Evolutionary conservation across 1,140 invertebrate species (phyloP).

Genomic region (Magallana angulata): DNA sequence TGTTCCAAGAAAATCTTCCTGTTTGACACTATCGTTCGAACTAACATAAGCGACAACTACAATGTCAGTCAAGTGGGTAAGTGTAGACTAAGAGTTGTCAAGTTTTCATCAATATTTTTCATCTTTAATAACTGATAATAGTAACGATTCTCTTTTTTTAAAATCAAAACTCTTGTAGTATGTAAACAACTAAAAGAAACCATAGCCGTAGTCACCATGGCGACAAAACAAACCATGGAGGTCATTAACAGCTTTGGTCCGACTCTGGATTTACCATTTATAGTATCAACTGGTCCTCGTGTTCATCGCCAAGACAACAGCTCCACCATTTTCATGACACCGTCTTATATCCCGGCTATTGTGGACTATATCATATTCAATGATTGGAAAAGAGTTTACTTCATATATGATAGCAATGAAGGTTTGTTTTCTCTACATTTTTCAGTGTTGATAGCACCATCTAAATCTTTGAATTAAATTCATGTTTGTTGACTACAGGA

Average conservation of each 20-base stretch:
- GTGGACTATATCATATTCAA: slow-evolving; percentile 56
- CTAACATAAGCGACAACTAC: not conserved
- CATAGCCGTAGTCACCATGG: slow-evolving; percentile 15
- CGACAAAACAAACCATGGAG: slow-evolving; percentile 33
- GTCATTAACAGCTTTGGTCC: slow-evolving; percentile 37
- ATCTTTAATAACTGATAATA: not conserved
- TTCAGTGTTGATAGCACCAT: too few relatives aligned
- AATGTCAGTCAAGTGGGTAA: not conserved
- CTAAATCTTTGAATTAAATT: too few relatives aligned
- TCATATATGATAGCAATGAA: slow-evolving; percentile 60
- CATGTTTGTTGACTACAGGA: too few relatives aligned
- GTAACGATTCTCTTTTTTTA: not conserved
- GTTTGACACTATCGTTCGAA: not conserved
- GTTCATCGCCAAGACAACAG: not conserved
- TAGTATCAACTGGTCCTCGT: slow-evolving; percentile 38
- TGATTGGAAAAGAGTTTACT: slow-evolving; percentile 58
- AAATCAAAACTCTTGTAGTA: slow-evolving; percentile 38
- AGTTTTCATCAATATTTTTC: too few relatives aligned
- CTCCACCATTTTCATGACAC: slow-evolving; percentile 45
- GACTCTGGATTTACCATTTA: slow-evolving; percentile 45
- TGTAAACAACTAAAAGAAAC: slow-evolving; percentile 35
- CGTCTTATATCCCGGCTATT: slow-evolving; percentile 51
- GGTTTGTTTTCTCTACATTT: slow-evolving; percentile 43
- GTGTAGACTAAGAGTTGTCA: not conserved
- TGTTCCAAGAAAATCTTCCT: not conserved